Percentiles rank a stretch among this genome's conserved stretches.
phyloP scores from a whole-genome alignment of 2,113 vertebrate species.

The Gymnobelideus leadbeateri region DNA sequence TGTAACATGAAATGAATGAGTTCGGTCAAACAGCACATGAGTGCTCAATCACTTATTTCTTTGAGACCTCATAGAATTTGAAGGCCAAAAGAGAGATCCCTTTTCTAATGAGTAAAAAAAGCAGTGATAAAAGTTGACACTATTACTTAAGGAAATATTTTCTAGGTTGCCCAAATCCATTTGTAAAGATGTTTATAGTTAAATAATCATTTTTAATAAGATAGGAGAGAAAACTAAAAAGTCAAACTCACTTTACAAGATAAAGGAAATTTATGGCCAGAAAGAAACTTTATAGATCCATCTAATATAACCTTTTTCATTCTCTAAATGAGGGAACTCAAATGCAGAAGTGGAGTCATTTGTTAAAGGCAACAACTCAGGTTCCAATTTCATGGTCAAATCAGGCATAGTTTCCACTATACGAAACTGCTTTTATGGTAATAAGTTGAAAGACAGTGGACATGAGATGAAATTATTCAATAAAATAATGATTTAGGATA shows the following conservation, averaged over 20 bases:
- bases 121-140: not conserved
- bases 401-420: not conserved
- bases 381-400: not conserved
- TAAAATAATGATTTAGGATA: not conserved
- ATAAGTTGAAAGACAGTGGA: conserved; percentile 1
- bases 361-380: not conserved
- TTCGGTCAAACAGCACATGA: not conserved
- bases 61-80: not conserved
- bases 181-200: no score
- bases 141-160: not conserved
- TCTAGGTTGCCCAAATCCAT: conserved; percentile 3
- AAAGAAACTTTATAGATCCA: not conserved
- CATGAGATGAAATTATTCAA: not conserved
- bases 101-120: not conserved
- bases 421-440: not conserved
- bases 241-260: conserved; percentile 31
- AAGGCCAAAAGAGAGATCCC: not conserved
- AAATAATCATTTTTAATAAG: conserved; percentile 22
- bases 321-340: conserved; percentile 42
- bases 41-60: not conserved
- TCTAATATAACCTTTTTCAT: not conserved
- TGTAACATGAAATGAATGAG: not conserved
- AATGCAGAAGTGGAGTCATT: conserved; percentile 5
- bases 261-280: conserved; percentile 19
- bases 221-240: conserved; percentile 28